A percentile compares a stretch with the other conserved stretches of the same genome.
Conservation (phyloP, 2,797 vertebrate species). For the Pampus argenteus region DNA sequence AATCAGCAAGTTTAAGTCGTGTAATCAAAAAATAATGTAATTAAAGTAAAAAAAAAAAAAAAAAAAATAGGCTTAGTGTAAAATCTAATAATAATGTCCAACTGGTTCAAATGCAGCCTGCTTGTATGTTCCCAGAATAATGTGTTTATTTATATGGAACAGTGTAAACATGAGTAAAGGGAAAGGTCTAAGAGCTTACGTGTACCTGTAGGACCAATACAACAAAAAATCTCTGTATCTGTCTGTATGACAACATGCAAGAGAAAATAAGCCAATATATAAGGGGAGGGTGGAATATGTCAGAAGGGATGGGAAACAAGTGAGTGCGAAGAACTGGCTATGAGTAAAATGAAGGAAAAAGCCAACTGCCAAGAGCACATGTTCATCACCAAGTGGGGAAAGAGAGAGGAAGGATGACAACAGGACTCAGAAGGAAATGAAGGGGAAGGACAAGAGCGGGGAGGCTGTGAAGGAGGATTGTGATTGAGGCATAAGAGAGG, state of each 20-base stretch:
- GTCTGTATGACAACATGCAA: neutral
- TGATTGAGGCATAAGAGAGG: slow-evolving; percentile 57
- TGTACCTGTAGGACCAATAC: neutral
- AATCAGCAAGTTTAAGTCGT: neutral
- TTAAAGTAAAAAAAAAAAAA: neutral
- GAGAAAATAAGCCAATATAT: neutral
- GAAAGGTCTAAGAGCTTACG: neutral
- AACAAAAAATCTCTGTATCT: neutral
- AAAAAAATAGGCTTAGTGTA: too few species aligned
- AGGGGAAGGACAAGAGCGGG: slow-evolving; percentile 28
- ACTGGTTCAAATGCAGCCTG: neutral
- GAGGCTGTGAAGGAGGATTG: slow-evolving; percentile 34
- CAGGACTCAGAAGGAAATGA: slow-evolving; percentile 48
- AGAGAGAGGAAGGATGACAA: slow-evolving; percentile 36
- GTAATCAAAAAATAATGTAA: neutral
- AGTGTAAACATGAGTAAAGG: neutral
- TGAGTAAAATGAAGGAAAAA: slow-evolving; percentile 16
- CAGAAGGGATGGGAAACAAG: neutral
- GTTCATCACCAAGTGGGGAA: slow-evolving; percentile 36
- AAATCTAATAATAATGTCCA: neutral
- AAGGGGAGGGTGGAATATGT: neutral
- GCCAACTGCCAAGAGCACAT: slow-evolving; percentile 35
- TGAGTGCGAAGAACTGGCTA: neutral
- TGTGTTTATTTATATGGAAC: neutral
- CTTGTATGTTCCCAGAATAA: neutral